phyloP scores from a whole-genome alignment of 2,797 vertebrate species.

The Phrynocephalus forsythii region DNA sequence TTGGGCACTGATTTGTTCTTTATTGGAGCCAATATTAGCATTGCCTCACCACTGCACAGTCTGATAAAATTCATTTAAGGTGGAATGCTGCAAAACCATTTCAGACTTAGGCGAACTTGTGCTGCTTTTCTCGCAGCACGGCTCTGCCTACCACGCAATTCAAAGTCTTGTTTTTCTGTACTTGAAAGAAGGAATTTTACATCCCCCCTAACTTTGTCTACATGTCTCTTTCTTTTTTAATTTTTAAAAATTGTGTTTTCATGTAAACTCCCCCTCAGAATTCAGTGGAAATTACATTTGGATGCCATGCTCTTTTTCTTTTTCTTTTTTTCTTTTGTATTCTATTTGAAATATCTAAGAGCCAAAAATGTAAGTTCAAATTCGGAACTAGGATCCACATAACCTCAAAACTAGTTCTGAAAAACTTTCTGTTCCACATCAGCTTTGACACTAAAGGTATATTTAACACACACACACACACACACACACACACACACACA shows the following conservation, averaged over 20 bases:
- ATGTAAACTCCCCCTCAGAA: background rate
- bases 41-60: slow-evolving; percentile 77
- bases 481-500: too few species aligned
- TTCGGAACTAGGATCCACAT: background rate
- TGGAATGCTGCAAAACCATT: slow-evolving; percentile 77
- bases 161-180: background rate
- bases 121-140: slow-evolving; percentile 23
- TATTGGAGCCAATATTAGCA: slow-evolving; percentile 90
- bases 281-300: background rate
- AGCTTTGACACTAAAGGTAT: background rate
- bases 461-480: too few species aligned
- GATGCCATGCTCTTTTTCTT: background rate
- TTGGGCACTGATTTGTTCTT: slow-evolving; percentile 89
- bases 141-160: slow-evolving; percentile 30
- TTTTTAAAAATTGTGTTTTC: background rate
- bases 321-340: background rate
- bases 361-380: too few species aligned
- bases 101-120: slow-evolving; percentile 43
- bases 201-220: background rate
- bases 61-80: slow-evolving; percentile 88
- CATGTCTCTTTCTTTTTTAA: background rate
- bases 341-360: background rate
- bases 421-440: background rate
- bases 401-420: too few species aligned
- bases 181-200: background rate